Conservation (phyloP, 2,888 invertebrate species). For the Dascillus cervinus region DNA sequence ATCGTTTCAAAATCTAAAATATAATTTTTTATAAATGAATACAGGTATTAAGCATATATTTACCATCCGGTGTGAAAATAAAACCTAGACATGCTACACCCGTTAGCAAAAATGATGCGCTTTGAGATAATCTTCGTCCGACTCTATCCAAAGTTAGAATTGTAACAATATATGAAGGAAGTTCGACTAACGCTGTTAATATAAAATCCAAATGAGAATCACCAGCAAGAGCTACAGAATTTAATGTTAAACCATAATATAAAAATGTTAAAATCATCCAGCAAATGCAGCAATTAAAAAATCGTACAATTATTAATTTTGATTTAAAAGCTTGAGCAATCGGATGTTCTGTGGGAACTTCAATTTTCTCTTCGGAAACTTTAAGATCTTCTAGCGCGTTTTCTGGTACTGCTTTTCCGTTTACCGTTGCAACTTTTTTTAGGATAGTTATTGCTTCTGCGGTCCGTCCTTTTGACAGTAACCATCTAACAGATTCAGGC, state of each 20-base stretch:
- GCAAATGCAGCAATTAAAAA: constrained; percentile 64
- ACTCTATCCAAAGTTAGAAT: constrained; percentile 54
- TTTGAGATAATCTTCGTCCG: constrained; percentile 57
- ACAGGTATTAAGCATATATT: constrained; percentile 21
- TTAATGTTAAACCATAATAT: constrained; percentile 73
- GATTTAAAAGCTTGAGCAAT: constrained; percentile 46
- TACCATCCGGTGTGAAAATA: constrained; percentile 51
- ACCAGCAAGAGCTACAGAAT: constrained; percentile 66
- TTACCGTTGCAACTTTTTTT: constrained; percentile 54
- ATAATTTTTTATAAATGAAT: no score
- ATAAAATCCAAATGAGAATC: constrained; percentile 73
- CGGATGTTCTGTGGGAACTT: constrained; percentile 11
- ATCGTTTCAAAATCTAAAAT: constrained; percentile 46
- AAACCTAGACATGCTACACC: constrained; percentile 52
- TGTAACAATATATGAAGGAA: constrained; percentile 63
- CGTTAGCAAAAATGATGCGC: constrained; percentile 54
- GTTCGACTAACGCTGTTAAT: constrained; percentile 58
- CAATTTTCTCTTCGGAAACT: constrained; percentile 6
- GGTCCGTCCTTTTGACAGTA: constrained; percentile 53
- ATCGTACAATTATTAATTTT: constrained; percentile 46
- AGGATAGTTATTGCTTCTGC: constrained; percentile 52
- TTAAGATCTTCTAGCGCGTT: constrained; percentile 30
- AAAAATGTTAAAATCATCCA: constrained; percentile 74
- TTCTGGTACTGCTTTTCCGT: constrained; percentile 40
- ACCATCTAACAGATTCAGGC: constrained; percentile 72